Evolutionary conservation across 2,888 invertebrate species (phyloP).

Genomic region (Chirona hameri): DNA sequence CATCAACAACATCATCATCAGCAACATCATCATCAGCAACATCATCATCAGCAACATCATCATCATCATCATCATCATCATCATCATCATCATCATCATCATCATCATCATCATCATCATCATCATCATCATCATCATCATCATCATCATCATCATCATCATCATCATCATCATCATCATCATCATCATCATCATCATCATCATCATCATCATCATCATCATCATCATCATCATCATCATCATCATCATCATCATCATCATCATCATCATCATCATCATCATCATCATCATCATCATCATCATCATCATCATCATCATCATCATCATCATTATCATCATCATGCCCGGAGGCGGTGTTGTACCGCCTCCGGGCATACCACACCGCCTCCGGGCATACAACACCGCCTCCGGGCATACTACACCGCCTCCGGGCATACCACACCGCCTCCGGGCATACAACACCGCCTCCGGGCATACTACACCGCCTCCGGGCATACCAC

Average conservation of each 20-base stretch:
- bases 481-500: too few species aligned
- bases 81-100: conserved; percentile 12
- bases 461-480: too few species aligned
- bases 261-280: background rate
- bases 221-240: background rate
- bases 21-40: too few species aligned
- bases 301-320: background rate
- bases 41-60: too few species aligned
- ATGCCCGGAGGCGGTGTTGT: too few species aligned
- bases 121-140: background rate
- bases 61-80: background rate
- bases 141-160: background rate
- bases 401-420: too few species aligned
- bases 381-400: too few species aligned
- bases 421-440: too few species aligned
- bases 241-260: background rate
- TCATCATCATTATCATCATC: background rate
- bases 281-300: background rate
- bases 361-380: too few species aligned
- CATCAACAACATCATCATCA: too few species aligned
- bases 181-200: background rate
- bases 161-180: background rate
- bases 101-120: conserved; percentile 29
- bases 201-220: background rate
- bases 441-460: too few species aligned